These are phyloP conservation scores for Cantharis nigra DNA, from an alignment of 2,888 invertebrate genomes.

Conservation along the genomic window DNA sequence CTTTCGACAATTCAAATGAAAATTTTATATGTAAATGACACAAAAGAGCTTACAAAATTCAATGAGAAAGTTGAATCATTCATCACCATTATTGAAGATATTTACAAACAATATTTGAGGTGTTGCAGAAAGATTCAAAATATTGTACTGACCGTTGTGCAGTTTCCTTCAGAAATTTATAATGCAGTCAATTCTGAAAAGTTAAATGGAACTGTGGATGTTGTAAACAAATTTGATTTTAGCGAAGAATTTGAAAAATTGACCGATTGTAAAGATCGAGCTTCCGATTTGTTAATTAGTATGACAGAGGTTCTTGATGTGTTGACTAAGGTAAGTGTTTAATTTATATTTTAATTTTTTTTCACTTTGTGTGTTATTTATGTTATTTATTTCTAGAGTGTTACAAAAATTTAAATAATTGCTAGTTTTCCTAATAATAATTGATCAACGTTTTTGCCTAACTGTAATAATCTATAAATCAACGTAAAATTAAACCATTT, in stretches of 20 bases:
- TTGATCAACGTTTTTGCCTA: too few species aligned
- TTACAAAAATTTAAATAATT: too few species aligned
- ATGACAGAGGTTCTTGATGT: slow-evolving; percentile 12
- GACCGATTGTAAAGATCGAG: slow-evolving; percentile 38
- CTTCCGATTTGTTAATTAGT: slow-evolving; percentile 37
- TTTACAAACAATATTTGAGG: slow-evolving; percentile 40
- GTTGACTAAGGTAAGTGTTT: slow-evolving; percentile 10
- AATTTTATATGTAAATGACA: slow-evolving; percentile 29
- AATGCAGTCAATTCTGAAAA: slow-evolving; percentile 34
- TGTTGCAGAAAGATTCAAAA: slow-evolving; percentile 38
- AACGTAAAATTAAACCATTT: too few species aligned
- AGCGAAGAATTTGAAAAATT: slow-evolving; percentile 37
- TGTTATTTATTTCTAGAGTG: too few species aligned
- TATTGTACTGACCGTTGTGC: slow-evolving; percentile 30
- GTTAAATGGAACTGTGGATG: slow-evolving; percentile 36
- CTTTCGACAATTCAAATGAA: slow-evolving; percentile 33
- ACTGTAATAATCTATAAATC: too few species aligned
- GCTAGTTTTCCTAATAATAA: too few species aligned
- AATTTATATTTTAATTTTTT: not conserved
- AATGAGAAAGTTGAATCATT: slow-evolving; percentile 39
- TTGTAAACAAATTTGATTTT: slow-evolving; percentile 34
- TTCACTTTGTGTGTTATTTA: too few species aligned
- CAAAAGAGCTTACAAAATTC: slow-evolving; percentile 28
- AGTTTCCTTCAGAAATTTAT: slow-evolving; percentile 33
- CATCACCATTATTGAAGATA: slow-evolving; percentile 41